Conservation (phyloP, 2,797 vertebrate genomes). For the Coracias cyanogaster region DNA sequence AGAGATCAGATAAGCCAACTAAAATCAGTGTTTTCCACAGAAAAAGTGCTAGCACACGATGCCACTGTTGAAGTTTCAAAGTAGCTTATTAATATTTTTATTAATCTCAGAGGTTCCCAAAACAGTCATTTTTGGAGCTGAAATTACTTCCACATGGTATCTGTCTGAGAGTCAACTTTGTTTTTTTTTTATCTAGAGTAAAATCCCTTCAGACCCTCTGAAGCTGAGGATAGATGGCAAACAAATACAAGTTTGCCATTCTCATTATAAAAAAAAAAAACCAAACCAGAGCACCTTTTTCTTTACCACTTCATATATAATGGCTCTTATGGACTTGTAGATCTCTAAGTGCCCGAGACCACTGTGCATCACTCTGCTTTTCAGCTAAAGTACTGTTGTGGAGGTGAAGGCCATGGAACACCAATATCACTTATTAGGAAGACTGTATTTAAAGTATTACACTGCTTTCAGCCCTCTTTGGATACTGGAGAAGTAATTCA, state of each 20-base stretch:
- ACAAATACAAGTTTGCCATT: neutral
- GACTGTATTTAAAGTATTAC: neutral
- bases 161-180: neutral
- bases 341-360: neutral
- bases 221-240: neutral
- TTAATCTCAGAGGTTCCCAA: neutral
- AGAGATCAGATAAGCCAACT: neutral
- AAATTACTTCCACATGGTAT: accelerated
- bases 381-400: neutral
- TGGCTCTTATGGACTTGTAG: neutral
- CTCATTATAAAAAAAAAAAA: neutral
- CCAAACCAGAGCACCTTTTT: neutral
- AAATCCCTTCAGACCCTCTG: neutral
- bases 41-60: neutral
- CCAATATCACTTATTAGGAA: neutral
- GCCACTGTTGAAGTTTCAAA: neutral
- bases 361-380: neutral
- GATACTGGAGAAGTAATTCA: too few relatives aligned
- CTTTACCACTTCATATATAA: neutral
- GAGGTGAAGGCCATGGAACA: neutral
- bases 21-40: neutral
- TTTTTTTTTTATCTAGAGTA: neutral
- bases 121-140: neutral
- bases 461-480: neutral
- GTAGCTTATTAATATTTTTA: neutral